Evolutionary conservation across 2,888 invertebrate species (phyloP).

Genomic region (Archaeoteleia sp.): DNA sequence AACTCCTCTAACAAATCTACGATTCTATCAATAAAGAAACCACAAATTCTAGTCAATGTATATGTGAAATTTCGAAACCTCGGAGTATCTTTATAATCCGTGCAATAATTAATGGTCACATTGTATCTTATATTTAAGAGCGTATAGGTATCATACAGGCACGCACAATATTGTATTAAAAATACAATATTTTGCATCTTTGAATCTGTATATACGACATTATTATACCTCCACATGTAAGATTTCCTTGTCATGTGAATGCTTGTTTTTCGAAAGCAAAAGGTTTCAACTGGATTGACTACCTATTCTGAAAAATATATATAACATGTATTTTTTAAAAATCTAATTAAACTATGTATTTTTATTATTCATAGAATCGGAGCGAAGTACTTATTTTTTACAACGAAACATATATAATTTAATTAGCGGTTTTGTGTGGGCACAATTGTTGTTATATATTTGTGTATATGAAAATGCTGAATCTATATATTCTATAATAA

Average conservation of each 20-base stretch:
- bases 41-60: slow-evolving; percentile 29
- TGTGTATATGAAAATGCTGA: slow-evolving; percentile 37
- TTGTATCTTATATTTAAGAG: slow-evolving; percentile 40
- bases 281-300: slow-evolving; percentile 25
- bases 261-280: slow-evolving; percentile 41
- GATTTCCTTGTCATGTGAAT: slow-evolving; percentile 29
- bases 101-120: slow-evolving; percentile 46
- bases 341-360: slow-evolving; percentile 31
- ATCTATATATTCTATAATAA: slow-evolving; percentile 48
- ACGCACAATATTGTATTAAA: slow-evolving; percentile 31
- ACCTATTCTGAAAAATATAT: slow-evolving; percentile 19
- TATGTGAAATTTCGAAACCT: slow-evolving; percentile 45
- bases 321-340: slow-evolving; percentile 40
- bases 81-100: slow-evolving; percentile 47
- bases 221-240: slow-evolving; percentile 31
- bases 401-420: slow-evolving; percentile 24
- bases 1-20: slow-evolving; percentile 9
- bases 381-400: slow-evolving; percentile 22
- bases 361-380: slow-evolving; percentile 34
- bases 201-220: slow-evolving; percentile 34
- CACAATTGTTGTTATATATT: slow-evolving; percentile 29
- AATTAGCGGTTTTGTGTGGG: slow-evolving; percentile 27
- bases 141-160: slow-evolving; percentile 34
- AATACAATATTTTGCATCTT: slow-evolving; percentile 38
- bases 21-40: slow-evolving; percentile 11